These are phyloP conservation scores for Hyppa rectilinea DNA, from an alignment of 2,888 invertebrate genomes.

Conservation along the genomic window DNA sequence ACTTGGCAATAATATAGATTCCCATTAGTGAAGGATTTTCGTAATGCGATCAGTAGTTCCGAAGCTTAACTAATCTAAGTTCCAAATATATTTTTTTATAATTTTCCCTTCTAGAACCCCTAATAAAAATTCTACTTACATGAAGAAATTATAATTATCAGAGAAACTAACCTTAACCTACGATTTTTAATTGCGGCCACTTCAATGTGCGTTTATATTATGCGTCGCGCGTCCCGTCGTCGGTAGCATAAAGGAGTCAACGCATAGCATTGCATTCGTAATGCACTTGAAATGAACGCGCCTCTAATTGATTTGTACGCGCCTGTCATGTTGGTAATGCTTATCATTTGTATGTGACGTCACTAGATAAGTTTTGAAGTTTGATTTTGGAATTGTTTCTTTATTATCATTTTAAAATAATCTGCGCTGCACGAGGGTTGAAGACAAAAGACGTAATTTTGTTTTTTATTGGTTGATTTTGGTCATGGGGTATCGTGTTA, in stretches of 20 bases:
- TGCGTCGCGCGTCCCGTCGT: constrained; percentile 63
- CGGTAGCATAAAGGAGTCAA: constrained; percentile 57
- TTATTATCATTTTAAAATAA: not conserved
- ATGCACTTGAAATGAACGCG: constrained; percentile 62
- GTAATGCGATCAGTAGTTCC: no score
- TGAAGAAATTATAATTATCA: constrained; percentile 22
- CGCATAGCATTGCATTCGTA: constrained; percentile 59
- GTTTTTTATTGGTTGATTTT: not conserved
- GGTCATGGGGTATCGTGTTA: not conserved
- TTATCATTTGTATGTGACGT: constrained; percentile 48
- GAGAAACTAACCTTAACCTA: constrained; percentile 32
- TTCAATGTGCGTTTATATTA: constrained; percentile 47
- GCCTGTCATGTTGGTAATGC: constrained; percentile 57
- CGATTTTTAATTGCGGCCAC: constrained; percentile 59
- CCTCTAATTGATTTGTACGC: constrained; percentile 67
- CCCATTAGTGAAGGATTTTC: no score
- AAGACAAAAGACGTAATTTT: not conserved
- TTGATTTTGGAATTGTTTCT: constrained; percentile 24
- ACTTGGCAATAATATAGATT: no score
- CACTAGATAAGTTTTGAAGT: constrained; percentile 19
- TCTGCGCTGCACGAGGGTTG: not conserved
- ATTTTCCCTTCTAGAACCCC: not conserved
- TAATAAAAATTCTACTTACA: not conserved
- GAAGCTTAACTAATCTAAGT: no score
- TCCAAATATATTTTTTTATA: no score